These are phyloP conservation scores for Magallana angulata DNA, from an alignment of 1,140 invertebrate species.

Conservation along the genomic window DNA sequence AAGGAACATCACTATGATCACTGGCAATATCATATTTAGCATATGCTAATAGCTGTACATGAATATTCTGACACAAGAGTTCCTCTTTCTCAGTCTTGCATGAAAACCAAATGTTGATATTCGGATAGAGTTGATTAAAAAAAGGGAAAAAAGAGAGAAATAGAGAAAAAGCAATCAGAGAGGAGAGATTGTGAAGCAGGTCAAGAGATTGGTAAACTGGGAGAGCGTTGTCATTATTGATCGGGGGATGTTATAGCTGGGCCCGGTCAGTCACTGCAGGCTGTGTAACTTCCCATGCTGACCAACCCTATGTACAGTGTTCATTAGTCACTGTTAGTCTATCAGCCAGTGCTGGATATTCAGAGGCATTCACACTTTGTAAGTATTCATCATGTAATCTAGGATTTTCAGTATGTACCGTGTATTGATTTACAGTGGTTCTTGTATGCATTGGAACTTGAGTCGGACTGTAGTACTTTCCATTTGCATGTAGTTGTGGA, in stretches of 20 bases:
- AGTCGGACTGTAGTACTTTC: background rate
- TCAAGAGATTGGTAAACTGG: background rate
- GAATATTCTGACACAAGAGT: conserved; percentile 7
- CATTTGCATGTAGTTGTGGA: too few species aligned
- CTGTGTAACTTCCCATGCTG: background rate
- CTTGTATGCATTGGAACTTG: background rate
- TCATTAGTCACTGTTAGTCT: too few species aligned
- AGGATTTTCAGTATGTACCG: background rate
- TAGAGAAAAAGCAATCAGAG: background rate
- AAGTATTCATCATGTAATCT: background rate
- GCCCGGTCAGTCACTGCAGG: background rate
- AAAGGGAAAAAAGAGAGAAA: background rate
- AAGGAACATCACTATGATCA: background rate
- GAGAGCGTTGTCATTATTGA: conserved; percentile 14
- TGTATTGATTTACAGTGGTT: background rate
- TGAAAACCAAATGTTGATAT: background rate
- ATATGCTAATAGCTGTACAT: conserved; percentile 12
- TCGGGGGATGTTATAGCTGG: background rate
- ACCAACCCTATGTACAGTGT: background rate
- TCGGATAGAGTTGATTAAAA: conserved; percentile 11
- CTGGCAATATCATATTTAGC: background rate
- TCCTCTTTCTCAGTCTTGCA: background rate
- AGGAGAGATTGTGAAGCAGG: background rate
- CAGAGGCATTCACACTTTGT: background rate
- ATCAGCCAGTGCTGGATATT: background rate